Evolutionary conservation across 2,113 vertebrate genomes (phyloP).

Genomic region (Leuciscus idus): DNA sequence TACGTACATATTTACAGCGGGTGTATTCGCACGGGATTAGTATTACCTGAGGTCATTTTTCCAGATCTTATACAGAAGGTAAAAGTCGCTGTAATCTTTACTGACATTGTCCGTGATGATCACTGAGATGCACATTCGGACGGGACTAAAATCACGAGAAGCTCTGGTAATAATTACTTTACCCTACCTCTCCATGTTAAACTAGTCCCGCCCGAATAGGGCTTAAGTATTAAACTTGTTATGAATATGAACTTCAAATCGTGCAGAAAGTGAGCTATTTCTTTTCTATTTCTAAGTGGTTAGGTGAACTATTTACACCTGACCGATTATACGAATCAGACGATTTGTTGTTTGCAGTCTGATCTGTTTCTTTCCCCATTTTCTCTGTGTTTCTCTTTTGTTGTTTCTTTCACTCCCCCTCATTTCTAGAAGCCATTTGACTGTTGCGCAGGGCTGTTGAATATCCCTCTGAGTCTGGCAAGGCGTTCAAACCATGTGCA

Average conservation of each 20-base stretch:
- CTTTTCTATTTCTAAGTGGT: background rate
- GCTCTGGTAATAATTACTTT: too few relatives aligned
- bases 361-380: background rate
- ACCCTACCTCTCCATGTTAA: too few relatives aligned
- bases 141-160: too few relatives aligned
- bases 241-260: background rate
- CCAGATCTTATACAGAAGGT: too few relatives aligned
- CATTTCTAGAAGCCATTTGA: conserved; percentile 9
- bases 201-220: too few relatives aligned
- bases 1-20: too few relatives aligned
- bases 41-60: too few relatives aligned
- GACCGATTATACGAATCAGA: too few relatives aligned
- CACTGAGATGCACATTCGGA: too few relatives aligned
- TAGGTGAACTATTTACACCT: background rate
- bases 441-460: background rate
- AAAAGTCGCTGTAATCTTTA: too few relatives aligned
- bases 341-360: background rate
- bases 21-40: too few relatives aligned
- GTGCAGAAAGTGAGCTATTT: background rate
- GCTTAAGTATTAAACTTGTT: background rate
- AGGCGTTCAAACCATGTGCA: conserved; percentile 43
- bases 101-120: too few relatives aligned
- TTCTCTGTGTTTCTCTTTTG: background rate
- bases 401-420: conserved; percentile 1
- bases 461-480: conserved; percentile 12